Base-by-base conservation (phyloP, 2,113 vertebrate genomes). In the Sphaerodactylus townsendi region DNA sequence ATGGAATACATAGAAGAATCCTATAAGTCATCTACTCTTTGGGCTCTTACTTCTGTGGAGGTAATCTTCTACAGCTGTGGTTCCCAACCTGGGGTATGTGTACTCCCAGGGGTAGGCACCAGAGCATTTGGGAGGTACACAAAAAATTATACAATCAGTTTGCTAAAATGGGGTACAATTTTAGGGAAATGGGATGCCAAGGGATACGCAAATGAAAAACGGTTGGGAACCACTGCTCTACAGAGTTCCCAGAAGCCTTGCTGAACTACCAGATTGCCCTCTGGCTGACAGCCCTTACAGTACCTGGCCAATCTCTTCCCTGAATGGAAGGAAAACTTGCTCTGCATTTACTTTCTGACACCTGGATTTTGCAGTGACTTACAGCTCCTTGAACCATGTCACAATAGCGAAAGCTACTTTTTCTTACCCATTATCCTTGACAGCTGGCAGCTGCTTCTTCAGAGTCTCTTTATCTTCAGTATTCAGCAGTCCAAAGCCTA, bases 381-480 rank as follows among this genome's bases (percentile, higher is more conserved):
- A 68, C 0, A 4, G 28, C 5, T 85, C 23, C 74, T 68, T 37
- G 14, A 50, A 25, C 30, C 35, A 33, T 21, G 15, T n/a, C 66
- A 41, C 30, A 74, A 37, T 0, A 0, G 17, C 1, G 10, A 30
- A 28, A 28, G 11, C 5, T 70, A 19, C 25, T 84, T n/a, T 5
- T 73, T 71, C 8, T 73, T 90, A 97, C 99, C 98, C 98, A 90
- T 99, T 98, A 3, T 79, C 95, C 93, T 99, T 99, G 77, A 98
- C 91, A 3, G 89, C 91, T 0, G 98, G 98, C 28, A 99, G 98
- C 87, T 97, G 97, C 93, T 96, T 97, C 93, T 99, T 98, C 35
- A 99, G 95, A 56, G 96, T 92, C 15, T 97, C 98, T 90, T 98
- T 97, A 91, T 99, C 99, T 79, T 99, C 98, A 1, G 96, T 93